Conservation (phyloP, 2,113 vertebrate genomes). For the Scalopus aquaticus region DNA sequence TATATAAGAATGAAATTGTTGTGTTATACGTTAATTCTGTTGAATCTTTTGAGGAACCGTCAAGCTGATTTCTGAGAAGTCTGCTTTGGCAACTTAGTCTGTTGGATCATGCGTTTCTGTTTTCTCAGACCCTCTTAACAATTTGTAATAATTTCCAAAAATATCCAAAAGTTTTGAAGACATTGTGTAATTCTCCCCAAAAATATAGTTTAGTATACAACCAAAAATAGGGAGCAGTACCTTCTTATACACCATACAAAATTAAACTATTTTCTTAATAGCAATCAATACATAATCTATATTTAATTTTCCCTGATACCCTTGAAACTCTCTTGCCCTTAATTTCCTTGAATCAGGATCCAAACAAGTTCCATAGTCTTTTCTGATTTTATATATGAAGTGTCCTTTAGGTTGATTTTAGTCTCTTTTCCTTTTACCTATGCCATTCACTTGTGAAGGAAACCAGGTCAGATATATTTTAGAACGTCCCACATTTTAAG, state of each 20-base stretch:
- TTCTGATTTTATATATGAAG: neutral
- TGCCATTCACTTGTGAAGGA: neutral
- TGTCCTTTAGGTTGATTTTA: neutral
- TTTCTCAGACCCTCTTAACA: neutral
- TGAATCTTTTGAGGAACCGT: neutral
- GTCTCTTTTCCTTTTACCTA: neutral
- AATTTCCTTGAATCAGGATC: neutral
- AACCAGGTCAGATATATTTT: neutral
- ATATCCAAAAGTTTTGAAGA: neutral
- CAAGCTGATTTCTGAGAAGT: neutral
- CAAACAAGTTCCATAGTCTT: neutral
- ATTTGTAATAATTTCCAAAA: neutral
- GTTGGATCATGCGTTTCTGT: neutral
- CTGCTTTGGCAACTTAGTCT: neutral
- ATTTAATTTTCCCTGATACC: neutral
- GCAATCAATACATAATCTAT: neutral
- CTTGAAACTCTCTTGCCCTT: neutral
- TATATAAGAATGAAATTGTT: neutral
- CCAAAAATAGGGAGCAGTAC: neutral
- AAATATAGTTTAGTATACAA: neutral
- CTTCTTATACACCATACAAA: neutral
- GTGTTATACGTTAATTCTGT: neutral
- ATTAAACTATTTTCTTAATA: neutral
- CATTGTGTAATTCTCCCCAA: neutral
- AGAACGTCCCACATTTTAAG: neutral